Evolutionary conservation across 23 tunicate genomes (phyloP), one percentile per base, ranked within the genome.

Genomic region (Phallusia fumigata): DNA sequence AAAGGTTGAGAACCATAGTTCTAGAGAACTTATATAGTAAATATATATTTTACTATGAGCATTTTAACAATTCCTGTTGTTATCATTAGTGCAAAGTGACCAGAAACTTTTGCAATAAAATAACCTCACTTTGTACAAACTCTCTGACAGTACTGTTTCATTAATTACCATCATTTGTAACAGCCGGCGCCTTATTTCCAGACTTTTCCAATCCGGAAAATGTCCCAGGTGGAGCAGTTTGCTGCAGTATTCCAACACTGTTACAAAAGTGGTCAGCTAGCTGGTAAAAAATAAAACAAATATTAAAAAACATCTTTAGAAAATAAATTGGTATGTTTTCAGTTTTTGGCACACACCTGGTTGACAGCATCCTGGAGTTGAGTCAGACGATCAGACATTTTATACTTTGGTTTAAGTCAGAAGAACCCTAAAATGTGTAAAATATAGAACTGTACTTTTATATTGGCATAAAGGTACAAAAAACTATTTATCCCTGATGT

Each of bases 321-420:
- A 58, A 53, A 53, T 5, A 81, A 19, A 81, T 1, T 1, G 6
- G 30, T 53, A 53, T 30, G 15, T 47, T 33, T 22, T n/a, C n/a
- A 33, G 65, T 36, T 45, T n/a, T 45, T 24, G 40, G 30, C 36
- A 33, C 36, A 53, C 64, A 89, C 95, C 82, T 85, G 92, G 79
- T 96, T 91, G 0, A 96, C 96, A 33, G 93, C 96, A 88, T 96
- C 99, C 78, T 96, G 99, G 16, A 96, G 83, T 65, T 96, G 99
- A n/a, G 96, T 96, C 2, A 96, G 78, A 24, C 99, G 87, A 79
- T 96, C 99, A 36, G 99, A 96, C 99, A 96, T 96, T 45, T 77
- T 58, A 58, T 6, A 22, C 5, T 40, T n/a, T n/a, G n/a, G 28
- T 58, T 22, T 58, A 21, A 58, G 15, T 58, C 28, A 58, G 3